Base-by-base conservation (phyloP, 2,888 invertebrate genomes). In the Melangyna quadrimaculata region DNA sequence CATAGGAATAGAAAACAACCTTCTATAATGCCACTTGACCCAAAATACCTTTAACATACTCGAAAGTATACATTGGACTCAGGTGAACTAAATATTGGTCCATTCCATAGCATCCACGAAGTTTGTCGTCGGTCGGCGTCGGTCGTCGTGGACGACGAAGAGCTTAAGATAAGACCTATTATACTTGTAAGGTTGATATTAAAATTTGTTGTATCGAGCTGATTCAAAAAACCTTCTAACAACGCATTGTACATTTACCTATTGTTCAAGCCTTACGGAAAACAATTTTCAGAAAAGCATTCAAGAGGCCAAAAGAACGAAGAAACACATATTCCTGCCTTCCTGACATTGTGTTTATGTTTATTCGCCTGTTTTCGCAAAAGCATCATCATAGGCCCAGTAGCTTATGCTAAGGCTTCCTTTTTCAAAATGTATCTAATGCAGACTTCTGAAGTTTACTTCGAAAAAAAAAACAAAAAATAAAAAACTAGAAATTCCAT, bases 151-250 rank as follows among this genome's bases (percentile, higher is more conserved):
- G 27, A 63, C 27, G 37, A 79, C 45, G 55, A 19, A 72, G 67
- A 75, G 80, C 71, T 84, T 84, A 70, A 84, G 84, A 80, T 80
- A 75, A 84, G 67, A 84, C 71, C 84, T 43, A 84, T 84, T 84
- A 84, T 84, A 71, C 75, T 72, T 84, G 80, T 84, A 84, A 77
- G 71, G 75, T 80, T 80, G 53, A 67, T 80, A 84, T 84, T 84
- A 77, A 75, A 84, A 80, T 79, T 80, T 72, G 80, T 80, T 72
- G 80, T 75, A 80, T 80, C 71, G 75, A 80, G 61, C 72, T 77
- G 59, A 75, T 22, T 72, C 35, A 32, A 35, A 53, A 53, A 79
- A 59, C 71, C 37, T 43, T 61, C 40, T 57, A 53, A 65, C 65
- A 65, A 29, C 74, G 51, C 51, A 72, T 59, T 72, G 51, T 45